These are phyloP conservation scores for Meganola albula DNA, from an alignment of 2,888 invertebrate species.

Conservation along the genomic window DNA sequence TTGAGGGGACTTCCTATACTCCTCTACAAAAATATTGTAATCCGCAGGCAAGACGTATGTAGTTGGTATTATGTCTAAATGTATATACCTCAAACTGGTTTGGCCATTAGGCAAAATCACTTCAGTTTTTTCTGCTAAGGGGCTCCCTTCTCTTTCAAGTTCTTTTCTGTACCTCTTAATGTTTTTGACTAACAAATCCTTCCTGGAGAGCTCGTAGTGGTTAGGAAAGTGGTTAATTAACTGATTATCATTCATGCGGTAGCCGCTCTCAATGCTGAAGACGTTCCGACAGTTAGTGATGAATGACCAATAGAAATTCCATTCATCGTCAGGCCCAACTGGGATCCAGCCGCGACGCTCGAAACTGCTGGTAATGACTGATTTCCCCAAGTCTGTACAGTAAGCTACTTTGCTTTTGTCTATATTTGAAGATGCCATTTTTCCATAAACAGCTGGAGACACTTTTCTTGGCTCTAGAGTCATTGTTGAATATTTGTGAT, in stretches of 20 bases:
- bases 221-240: conserved; percentile 97
- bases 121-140: conserved; percentile 86
- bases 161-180: conserved; percentile 96
- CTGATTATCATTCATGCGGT: conserved; percentile 86
- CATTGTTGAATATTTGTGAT: conserved; percentile 33
- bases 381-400: conserved; percentile 53
- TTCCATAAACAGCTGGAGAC: conserved; percentile 48
- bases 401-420: conserved; percentile 71
- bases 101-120: conserved; percentile 77
- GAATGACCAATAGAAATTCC: conserved; percentile 97
- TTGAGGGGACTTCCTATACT: conserved; percentile 94
- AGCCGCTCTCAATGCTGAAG: conserved; percentile 78
- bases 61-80: conserved; percentile 92
- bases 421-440: conserved; percentile 51
- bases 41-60: conserved; percentile 97
- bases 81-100: conserved; percentile 83
- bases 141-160: conserved; percentile 92
- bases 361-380: conserved; percentile 52
- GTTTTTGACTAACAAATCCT: conserved; percentile 97
- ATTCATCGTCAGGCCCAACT: conserved; percentile 91
- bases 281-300: conserved; percentile 92
- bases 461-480: conserved; percentile 39
- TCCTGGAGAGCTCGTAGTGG: conserved; percentile 95
- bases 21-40: conserved; percentile 98
- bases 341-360: conserved; percentile 82